Evolutionary conservation across 2,888 invertebrate genomes (phyloP).

Genomic region (Brassicogethes aeneus): DNA sequence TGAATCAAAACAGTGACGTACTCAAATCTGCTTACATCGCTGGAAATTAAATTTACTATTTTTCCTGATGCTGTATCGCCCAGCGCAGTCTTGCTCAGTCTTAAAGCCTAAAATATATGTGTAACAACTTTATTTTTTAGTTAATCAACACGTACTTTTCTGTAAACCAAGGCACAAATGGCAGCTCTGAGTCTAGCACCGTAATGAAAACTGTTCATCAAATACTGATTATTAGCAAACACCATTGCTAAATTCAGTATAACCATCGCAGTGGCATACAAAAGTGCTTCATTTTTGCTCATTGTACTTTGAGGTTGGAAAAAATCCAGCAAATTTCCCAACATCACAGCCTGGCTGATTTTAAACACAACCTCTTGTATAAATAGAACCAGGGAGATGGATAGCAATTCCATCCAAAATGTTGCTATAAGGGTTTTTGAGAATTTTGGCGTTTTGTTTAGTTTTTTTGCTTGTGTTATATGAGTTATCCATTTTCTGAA

Average conservation of each 20-base stretch:
- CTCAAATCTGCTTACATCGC: conserved; percentile 86
- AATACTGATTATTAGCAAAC: conserved; percentile 53
- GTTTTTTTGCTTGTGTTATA: not conserved
- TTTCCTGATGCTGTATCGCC: conserved; percentile 72
- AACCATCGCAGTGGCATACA: conserved; percentile 50
- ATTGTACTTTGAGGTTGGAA: conserved; percentile 47
- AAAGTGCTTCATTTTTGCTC: conserved; percentile 48
- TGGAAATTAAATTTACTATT: conserved; percentile 82
- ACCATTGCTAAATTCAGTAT: conserved; percentile 46
- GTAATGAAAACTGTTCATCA: conserved; percentile 56
- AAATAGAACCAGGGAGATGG: conserved; percentile 51
- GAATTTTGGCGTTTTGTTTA: not conserved
- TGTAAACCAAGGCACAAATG: conserved; percentile 69
- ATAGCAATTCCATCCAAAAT: conserved; percentile 55
- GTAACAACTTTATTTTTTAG: conserved; percentile 3
- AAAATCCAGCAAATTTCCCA: conserved; percentile 54
- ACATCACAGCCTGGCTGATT: conserved; percentile 53
- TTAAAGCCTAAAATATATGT: conserved; percentile 53
- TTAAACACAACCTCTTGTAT: conserved; percentile 46
- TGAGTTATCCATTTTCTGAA: not conserved
- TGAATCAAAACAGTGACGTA: conserved; percentile 70
- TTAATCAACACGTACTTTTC: conserved; percentile 55
- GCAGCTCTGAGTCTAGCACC: conserved; percentile 74
- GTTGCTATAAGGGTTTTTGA: conserved; percentile 31
- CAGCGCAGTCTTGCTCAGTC: conserved; percentile 56